These are phyloP conservation scores for Sardinella longiceps DNA, from an alignment of 2,797 vertebrate species.

Conservation along the genomic window DNA sequence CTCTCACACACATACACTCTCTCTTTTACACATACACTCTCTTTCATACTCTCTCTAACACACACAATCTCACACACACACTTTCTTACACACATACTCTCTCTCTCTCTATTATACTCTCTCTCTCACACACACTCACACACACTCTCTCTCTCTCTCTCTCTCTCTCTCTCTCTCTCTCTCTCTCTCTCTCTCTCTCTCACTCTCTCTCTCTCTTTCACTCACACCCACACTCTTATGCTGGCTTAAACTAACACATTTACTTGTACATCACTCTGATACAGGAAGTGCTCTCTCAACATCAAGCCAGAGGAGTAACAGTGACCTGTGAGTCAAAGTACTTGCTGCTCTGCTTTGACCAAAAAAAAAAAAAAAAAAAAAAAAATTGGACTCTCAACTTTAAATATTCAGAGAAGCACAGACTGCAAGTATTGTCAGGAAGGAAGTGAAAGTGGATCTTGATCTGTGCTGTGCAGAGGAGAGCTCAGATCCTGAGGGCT, in stretches of 20 bases:
- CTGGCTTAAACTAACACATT: not conserved
- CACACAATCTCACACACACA: constrained; percentile 42
- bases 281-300: constrained; percentile 8
- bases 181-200: not conserved
- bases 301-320: not conserved
- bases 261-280: not conserved
- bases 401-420: not conserved
- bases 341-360: not conserved
- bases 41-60: not conserved
- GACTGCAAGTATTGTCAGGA: constrained; percentile 26
- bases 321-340: not conserved
- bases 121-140: not conserved
- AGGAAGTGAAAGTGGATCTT: constrained; percentile 27
- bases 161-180: constrained; percentile 23
- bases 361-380: not conserved
- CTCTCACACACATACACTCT: constrained; percentile 49
- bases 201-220: not conserved
- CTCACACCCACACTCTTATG: not conserved
- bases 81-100: constrained; percentile 43
- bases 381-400: not conserved
- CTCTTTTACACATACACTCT: constrained; percentile 35
- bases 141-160: too few species aligned
- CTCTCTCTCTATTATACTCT: not conserved
- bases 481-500: constrained; percentile 5
- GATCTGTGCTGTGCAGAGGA: not conserved